Evolutionary conservation across 2,888 invertebrate species (phyloP), one percentile per base, ranked within the genome.

Genomic region (Microchrysa polita): DNA sequence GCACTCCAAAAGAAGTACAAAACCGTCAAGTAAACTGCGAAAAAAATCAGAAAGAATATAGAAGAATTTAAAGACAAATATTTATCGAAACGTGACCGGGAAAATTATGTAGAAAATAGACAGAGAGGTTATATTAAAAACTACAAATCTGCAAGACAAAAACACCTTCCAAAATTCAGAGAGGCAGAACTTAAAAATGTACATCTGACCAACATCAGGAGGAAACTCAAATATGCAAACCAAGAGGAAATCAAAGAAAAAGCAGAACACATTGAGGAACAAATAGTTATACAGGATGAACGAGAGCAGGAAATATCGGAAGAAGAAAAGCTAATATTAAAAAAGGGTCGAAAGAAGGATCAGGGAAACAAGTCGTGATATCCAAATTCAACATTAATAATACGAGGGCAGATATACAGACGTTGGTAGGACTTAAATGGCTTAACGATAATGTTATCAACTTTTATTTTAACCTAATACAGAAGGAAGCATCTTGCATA

Each of bases 391-490:
- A 16, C 14, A 34, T 61, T 34, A 40, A 61, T 61, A 61, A 34
- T 34, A 2, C 61, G 14, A 61, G 61, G n/a, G 34, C 34, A 5
- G 61, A 34, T 61, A 61, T 61, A 34, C 27, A 12, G 14, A 61
- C 61, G 40, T 20, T 61, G 12, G n/a, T 14, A 34, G 20, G 40
- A 18, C 34, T 5, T 14, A 61, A 34, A 61, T 61, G 61, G 61
- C 61, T 61, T n/a, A 61, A 59, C 22, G 59, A 59, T n/a, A 59
- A 59, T 14, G 22, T 59, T 16, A 59, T 59, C 18, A 22, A 59
- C 14, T 61, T 61, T 34, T 61, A 61, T 20, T 34, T 61, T n/a
- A 61, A 61, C 5, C 34, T 61, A n/a, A 61, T 61, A 34, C 42
- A 42, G 42, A 42, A 42, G 12, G 42, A 12, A 42, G 42, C 12